Evolutionary conservation across 1,140 invertebrate genomes (phyloP).

Genomic region (Lepidurus apus): DNA sequence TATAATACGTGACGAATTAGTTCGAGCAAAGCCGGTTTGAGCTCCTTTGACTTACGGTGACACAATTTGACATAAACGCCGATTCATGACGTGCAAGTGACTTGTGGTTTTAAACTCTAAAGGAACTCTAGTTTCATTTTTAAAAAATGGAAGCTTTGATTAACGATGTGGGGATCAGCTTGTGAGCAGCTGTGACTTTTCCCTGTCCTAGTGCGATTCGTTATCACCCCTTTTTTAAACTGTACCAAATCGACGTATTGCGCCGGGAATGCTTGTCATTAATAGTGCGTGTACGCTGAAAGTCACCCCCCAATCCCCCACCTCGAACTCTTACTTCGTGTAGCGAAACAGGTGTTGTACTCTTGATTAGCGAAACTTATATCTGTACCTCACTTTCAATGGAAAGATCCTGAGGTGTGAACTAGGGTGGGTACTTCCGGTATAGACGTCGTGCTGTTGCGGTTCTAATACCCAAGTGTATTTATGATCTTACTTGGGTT

Average conservation of each 20-base stretch:
- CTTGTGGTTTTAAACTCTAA: neutral
- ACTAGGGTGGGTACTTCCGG: no score
- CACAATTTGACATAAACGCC: neutral
- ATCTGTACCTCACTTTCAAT: no score
- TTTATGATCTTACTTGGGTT: neutral
- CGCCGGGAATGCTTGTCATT: no score
- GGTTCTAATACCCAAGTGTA: neutral
- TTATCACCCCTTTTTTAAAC: neutral
- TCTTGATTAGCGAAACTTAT: no score
- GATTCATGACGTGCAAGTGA: neutral
- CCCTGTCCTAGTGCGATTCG: neutral
- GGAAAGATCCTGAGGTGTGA: no score
- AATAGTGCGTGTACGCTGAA: no score
- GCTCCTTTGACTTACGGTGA: neutral
- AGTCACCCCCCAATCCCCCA: no score
- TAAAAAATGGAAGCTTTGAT: neutral
- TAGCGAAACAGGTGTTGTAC: no score
- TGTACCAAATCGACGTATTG: no score
- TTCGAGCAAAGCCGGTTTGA: neutral
- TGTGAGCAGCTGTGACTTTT: neutral
- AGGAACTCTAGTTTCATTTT: neutral
- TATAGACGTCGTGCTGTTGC: no score
- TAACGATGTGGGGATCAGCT: neutral
- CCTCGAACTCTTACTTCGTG: no score
- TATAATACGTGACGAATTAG: neutral